phyloP scores from a whole-genome alignment of 2,888 invertebrate species.

The Mythimna albipuncta region DNA sequence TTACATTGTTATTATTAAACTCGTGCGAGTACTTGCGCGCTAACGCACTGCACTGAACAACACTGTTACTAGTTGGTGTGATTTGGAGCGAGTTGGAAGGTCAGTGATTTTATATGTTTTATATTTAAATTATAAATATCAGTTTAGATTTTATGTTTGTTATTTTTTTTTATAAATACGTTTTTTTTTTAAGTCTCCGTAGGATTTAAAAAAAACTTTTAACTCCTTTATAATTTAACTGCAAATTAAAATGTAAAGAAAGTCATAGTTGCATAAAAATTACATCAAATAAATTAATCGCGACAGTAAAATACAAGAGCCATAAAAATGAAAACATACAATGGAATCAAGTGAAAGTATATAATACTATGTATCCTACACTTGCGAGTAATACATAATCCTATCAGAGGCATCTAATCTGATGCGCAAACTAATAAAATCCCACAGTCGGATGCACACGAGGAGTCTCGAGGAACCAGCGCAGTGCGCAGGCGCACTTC shows the following conservation, averaged over 20 bases:
- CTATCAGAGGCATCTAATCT: conserved; percentile 36
- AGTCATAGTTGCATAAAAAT: conserved; percentile 3
- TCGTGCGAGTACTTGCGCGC: conserved; percentile 17
- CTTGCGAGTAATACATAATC: conserved; percentile 1
- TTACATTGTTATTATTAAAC: conserved; percentile 28
- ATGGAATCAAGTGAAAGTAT: conserved; percentile 36
- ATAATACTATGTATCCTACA: background rate
- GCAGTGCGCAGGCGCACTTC: conserved; percentile 52
- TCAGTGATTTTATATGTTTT: conserved; percentile 38
- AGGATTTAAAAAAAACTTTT: no score
- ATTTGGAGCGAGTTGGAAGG: conserved; percentile 43
- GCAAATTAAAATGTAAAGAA: background rate
- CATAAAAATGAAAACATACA: conserved; percentile 8
- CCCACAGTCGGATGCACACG: conserved; percentile 67
- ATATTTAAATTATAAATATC: background rate
- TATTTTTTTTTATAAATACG: background rate
- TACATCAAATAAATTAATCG: background rate
- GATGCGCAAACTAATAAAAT: conserved; percentile 53
- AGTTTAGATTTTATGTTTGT: background rate
- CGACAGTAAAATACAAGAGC: background rate
- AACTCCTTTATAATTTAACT: background rate
- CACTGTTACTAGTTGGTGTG: conserved; percentile 8
- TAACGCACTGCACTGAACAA: conserved; percentile 10
- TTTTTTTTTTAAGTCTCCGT: no score
- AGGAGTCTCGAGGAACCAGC: conserved; percentile 58